These are phyloP conservation scores for Ornithoptera priamus DNA, from an alignment of 2,888 invertebrate genomes.

Conservation along the genomic window DNA sequence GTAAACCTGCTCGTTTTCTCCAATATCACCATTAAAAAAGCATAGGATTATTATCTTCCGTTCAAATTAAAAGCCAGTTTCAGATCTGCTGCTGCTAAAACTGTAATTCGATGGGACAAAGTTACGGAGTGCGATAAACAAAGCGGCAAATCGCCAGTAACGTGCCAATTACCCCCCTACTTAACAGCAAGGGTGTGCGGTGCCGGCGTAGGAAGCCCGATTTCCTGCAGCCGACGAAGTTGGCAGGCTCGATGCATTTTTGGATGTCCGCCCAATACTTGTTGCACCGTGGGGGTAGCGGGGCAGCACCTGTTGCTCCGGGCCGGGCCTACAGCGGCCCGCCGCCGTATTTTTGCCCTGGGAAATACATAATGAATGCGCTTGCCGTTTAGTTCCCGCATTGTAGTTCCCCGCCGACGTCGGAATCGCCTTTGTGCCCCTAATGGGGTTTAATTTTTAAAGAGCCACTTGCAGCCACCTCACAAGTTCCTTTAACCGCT, in stretches of 20 bases:
- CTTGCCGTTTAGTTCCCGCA: conserved; percentile 59
- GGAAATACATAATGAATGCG: conserved; percentile 78
- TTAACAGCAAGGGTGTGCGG: conserved; percentile 41
- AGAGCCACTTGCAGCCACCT: conserved; percentile 26
- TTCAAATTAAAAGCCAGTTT: neutral
- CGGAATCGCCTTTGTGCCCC: conserved; percentile 40
- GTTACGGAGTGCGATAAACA: conserved; percentile 21
- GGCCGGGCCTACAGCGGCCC: conserved; percentile 47
- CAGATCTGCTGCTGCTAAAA: neutral
- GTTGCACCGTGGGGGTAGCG: conserved; percentile 57
- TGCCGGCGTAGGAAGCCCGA: conserved; percentile 49
- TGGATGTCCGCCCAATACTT: conserved; percentile 78
- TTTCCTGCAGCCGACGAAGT: conserved; percentile 52
- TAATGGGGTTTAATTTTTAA: conserved; percentile 43
- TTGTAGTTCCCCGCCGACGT: conserved; percentile 57
- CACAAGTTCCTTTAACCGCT: conserved; percentile 8
- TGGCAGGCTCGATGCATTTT: conserved; percentile 73
- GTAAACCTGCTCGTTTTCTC: too few species aligned
- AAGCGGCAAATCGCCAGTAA: conserved; percentile 25
- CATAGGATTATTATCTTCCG: neutral
- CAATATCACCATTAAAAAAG: too few species aligned
- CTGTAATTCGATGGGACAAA: conserved; percentile 3
- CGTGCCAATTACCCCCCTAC: conserved; percentile 36
- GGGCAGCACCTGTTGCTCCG: conserved; percentile 69
- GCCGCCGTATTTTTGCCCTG: conserved; percentile 64